phyloP scores from a whole-genome alignment of 2,797 vertebrate species.

The Clamator glandarius region DNA sequence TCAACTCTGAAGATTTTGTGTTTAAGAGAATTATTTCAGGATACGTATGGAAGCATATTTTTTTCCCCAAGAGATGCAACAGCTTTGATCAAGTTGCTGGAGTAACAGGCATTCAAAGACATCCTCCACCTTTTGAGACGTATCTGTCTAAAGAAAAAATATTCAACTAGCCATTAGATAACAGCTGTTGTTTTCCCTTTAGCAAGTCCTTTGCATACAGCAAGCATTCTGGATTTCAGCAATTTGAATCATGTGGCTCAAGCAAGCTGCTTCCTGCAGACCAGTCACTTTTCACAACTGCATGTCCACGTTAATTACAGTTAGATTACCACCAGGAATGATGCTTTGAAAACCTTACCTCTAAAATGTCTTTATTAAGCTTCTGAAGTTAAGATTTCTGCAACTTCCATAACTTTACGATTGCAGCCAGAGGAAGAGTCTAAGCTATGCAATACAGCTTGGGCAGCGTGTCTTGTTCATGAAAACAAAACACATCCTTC shows the following conservation, averaged over 20 bases:
- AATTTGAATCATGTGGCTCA: not conserved
- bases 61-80: not conserved
- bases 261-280: not conserved
- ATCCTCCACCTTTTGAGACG: not conserved
- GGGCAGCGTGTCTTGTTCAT: not conserved
- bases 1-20: not conserved
- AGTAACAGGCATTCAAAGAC: not conserved
- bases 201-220: not conserved
- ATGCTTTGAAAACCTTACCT: not conserved
- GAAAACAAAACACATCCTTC: not conserved
- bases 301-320: not conserved
- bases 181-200: not conserved
- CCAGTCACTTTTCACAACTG: not conserved
- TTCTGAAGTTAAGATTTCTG: not conserved
- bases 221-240: not conserved
- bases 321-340: not conserved
- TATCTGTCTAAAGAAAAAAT: not conserved
- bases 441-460: not conserved
- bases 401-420: not conserved
- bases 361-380: not conserved
- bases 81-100: not conserved
- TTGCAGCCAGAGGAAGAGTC: not conserved
- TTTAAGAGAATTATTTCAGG: not conserved
- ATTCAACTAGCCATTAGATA: not conserved
- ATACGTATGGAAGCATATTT: not conserved